Base-by-base conservation (phyloP, 2,113 vertebrate species). In the Meleagris gallopavo region DNA sequence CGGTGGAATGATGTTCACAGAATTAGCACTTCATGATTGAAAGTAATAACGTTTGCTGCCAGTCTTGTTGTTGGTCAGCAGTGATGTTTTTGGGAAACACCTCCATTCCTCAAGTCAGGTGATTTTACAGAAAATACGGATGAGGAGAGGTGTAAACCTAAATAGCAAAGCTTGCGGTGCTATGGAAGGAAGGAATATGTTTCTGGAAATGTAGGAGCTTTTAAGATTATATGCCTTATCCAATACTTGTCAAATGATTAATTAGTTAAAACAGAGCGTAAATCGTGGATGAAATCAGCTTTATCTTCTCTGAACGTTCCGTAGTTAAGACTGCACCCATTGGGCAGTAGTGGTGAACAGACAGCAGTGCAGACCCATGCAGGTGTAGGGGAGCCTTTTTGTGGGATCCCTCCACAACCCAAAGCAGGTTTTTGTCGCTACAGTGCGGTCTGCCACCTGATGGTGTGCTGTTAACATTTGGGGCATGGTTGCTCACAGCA, bases 331-430 rank as follows among this genome's bases (percentile, higher is more conserved):
- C 1, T 7, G 52, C 30, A 38, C 8, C 8, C 2, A 2, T 10
- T 7, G 12, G 24, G 50, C 60, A 50, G 5, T 1, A 4, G 10
- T 4, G 32, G 11, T 34, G 69, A 57, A 8, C 27, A 36, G 81
- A 12, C 86, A 36, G 66, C 38, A 27, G 46, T 1, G 15, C 55
- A 27, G 29, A 12, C 3, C 6, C 34, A 15, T 1, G 3, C 80
- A 85, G 77, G 92, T 90, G 74, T 19, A 6, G 11, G 12, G 61
- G 13, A 60, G 27, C 19, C 25, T 84, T 27, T 57, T 20, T 7
- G 8, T 30, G 30, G 5, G 1, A 1, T 18, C 55, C 41, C 40
- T 19, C 21, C 1, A 1, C 46, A 70, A 62, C 9, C 11, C 27
- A n/a, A 25, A 29, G 38, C 69, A 77, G 29, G 13, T 70, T 24